Conservation (phyloP, 2,797 vertebrate species). For the Pygocentrus nattereri region DNA sequence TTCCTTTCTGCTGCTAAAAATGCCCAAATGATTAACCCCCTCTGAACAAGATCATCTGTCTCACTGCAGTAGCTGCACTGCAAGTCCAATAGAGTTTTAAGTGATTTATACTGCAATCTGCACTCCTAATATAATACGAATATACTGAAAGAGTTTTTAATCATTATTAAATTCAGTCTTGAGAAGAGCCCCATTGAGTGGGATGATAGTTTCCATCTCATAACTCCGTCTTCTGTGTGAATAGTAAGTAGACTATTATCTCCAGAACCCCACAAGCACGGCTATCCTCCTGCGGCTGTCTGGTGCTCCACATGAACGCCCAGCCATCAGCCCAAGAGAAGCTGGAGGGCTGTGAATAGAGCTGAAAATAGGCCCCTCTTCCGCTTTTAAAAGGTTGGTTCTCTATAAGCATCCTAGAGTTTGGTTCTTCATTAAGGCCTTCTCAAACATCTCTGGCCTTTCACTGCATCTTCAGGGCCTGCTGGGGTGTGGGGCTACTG, state of each 20-base stretch:
- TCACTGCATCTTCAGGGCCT: conserved; percentile 60
- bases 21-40: neutral
- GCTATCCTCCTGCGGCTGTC: conserved; percentile 25
- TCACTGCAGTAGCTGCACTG: neutral
- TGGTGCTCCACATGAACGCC: conserved; percentile 18
- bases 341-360: conserved; percentile 50
- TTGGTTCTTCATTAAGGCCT: conserved; percentile 61
- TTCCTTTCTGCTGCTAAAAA: neutral
- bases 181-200: neutral
- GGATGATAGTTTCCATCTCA: neutral
- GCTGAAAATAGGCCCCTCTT: conserved; percentile 62
- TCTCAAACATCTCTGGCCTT: conserved; percentile 62
- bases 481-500: conserved; percentile 48
- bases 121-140: neutral
- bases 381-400: conserved; percentile 50
- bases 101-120: conserved; percentile 6
- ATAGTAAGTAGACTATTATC: conserved; percentile 12
- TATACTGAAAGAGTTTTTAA: conserved; percentile 5
- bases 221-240: conserved; percentile 5
- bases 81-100: neutral
- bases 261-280: neutral
- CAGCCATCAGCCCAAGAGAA: conserved; percentile 40
- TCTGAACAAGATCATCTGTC: neutral
- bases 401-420: conserved; percentile 57
- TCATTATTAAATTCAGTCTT: neutral